phyloP scores from a whole-genome alignment of 2,797 vertebrate species.

The Phaenicophaeus curvirostris region DNA sequence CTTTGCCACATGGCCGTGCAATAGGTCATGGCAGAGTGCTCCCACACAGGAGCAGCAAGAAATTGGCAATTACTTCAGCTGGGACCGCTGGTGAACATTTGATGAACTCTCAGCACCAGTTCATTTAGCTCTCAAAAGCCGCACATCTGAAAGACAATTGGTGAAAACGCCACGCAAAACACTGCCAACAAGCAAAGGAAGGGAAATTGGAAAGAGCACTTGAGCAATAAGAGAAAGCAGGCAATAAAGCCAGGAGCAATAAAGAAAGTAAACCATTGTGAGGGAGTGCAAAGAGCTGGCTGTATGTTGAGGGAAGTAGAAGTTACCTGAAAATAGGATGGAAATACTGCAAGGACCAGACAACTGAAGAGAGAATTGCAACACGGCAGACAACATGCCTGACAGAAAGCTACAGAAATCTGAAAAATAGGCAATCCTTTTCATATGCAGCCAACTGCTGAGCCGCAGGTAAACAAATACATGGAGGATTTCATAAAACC shows the following conservation, averaged over 20 bases:
- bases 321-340: not conserved
- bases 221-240: not conserved
- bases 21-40: not conserved
- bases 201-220: not conserved
- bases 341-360: not conserved
- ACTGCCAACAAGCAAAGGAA: accelerated
- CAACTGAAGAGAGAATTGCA: not conserved
- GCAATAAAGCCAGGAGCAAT: not conserved
- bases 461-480: not conserved
- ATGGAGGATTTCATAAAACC: not conserved
- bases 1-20: not conserved
- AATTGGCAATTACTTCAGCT: slow-evolving; percentile 15
- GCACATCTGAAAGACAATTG: not conserved
- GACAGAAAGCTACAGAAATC: not conserved
- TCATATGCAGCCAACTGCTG: not conserved
- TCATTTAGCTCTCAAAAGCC: not conserved
- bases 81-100: not conserved
- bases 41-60: not conserved
- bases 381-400: accelerated
- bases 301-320: not conserved
- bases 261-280: not conserved
- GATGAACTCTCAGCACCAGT: not conserved
- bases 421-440: not conserved
- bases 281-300: not conserved
- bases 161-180: not conserved